Percentiles rank a stretch among this genome's conserved stretches.
phyloP scores from a whole-genome alignment of 2,113 vertebrate species.

The Steatornis caripensis region DNA sequence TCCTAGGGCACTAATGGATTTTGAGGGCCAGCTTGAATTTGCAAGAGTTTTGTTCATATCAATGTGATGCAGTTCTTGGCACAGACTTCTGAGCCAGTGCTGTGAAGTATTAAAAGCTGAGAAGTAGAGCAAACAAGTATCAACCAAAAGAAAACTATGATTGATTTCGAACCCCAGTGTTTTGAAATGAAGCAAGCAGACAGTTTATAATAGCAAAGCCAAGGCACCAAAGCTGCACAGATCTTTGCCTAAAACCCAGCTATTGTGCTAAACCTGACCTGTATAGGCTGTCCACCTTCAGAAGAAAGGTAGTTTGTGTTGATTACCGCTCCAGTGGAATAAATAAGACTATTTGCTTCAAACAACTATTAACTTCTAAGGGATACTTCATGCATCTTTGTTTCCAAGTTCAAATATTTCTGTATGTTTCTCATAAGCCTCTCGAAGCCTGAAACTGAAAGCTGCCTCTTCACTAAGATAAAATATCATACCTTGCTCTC shows the following conservation, averaged over 20 bases:
- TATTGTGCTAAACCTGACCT: neutral
- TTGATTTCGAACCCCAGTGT: constrained; percentile 54
- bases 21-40: constrained; percentile 51
- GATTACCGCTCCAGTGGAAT: neutral
- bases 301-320: neutral
- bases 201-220: constrained; percentile 51
- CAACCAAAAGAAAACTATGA: constrained; percentile 41
- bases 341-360: neutral
- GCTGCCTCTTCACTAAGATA: neutral
- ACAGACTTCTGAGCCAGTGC: constrained; percentile 61
- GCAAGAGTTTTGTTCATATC: constrained; percentile 59
- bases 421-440: neutral
- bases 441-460: neutral
- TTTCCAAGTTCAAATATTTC: neutral
- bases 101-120: constrained; percentile 48
- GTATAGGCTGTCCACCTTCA: neutral
- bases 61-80: constrained; percentile 70
- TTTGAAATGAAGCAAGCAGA: constrained; percentile 63
- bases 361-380: neutral
- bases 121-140: constrained; percentile 60
- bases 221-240: neutral
- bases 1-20: constrained; percentile 73
- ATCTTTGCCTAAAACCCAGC: neutral
- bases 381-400: neutral
- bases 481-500: neutral